phyloP scores from a whole-genome alignment of 1,140 invertebrate species.

The Nephotettix cincticeps region DNA sequence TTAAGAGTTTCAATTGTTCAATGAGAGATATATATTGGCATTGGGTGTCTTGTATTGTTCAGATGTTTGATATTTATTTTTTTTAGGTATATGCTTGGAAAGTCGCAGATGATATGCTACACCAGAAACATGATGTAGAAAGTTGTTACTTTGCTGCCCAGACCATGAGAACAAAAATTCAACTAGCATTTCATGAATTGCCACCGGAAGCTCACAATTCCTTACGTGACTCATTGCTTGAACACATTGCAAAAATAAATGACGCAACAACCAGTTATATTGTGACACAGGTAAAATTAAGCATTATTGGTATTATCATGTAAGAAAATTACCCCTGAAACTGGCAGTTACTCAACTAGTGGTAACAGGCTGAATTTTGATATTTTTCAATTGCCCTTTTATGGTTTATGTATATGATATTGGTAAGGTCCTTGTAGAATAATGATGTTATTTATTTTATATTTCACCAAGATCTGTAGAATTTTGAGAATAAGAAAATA shows the following conservation, averaged over 20 bases:
- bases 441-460: too few species aligned
- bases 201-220: slow-evolving; percentile 80
- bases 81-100: slow-evolving; percentile 90
- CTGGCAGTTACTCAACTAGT: too few species aligned
- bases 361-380: too few species aligned
- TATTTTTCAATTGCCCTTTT: too few species aligned
- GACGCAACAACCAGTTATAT: slow-evolving; percentile 80
- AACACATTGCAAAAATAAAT: slow-evolving; percentile 84
- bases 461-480: too few species aligned
- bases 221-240: slow-evolving; percentile 86
- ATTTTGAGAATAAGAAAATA: too few species aligned
- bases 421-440: too few species aligned
- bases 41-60: too few species aligned
- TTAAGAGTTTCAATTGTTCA: too few species aligned
- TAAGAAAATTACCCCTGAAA: too few species aligned
- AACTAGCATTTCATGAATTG: slow-evolving; percentile 91
- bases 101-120: slow-evolving; percentile 89
- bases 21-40: too few species aligned
- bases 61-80: background rate
- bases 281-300: slow-evolving; percentile 72
- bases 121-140: slow-evolving; percentile 80
- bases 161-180: slow-evolving; percentile 94
- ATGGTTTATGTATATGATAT: too few species aligned
- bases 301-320: background rate
- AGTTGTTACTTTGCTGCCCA: slow-evolving; percentile 98